Evolutionary conservation across 2,797 vertebrate species (phyloP).

Genomic region (Glossophaga mutica): DNA sequence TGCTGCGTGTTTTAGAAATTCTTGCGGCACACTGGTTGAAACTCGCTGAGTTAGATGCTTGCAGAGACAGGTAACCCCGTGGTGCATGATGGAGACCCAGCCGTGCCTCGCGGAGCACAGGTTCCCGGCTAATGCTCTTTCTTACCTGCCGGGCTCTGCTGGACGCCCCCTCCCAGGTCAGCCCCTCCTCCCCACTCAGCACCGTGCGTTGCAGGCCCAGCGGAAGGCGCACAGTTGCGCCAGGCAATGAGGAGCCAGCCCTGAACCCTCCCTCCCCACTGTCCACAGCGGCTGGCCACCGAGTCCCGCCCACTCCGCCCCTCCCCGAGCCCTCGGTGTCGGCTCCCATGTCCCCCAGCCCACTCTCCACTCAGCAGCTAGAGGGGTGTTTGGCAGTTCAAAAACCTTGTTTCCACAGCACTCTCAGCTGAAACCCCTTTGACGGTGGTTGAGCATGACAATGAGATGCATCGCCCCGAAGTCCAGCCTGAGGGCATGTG

Average conservation of each 20-base stretch:
- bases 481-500: not conserved
- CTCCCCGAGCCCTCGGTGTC: not conserved
- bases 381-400: not conserved
- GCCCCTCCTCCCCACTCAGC: fast-evolving
- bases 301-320: fast-evolving
- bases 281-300: not conserved
- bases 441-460: fast-evolving
- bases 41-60: not conserved
- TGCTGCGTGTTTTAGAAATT: not conserved
- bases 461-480: not conserved
- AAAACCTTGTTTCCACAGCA: not conserved
- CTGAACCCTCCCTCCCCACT: not conserved
- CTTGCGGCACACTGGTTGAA: not conserved
- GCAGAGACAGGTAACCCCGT: not conserved
- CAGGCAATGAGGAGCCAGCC: not conserved
- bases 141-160: not conserved
- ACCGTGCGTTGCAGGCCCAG: not conserved
- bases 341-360: not conserved
- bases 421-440: not conserved
- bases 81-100: not conserved
- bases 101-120: fast-evolving
- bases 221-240: fast-evolving
- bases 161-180: not conserved
- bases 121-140: not conserved
- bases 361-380: not conserved